Conservation (phyloP, 2,888 invertebrate species). For the Leucania comma region DNA sequence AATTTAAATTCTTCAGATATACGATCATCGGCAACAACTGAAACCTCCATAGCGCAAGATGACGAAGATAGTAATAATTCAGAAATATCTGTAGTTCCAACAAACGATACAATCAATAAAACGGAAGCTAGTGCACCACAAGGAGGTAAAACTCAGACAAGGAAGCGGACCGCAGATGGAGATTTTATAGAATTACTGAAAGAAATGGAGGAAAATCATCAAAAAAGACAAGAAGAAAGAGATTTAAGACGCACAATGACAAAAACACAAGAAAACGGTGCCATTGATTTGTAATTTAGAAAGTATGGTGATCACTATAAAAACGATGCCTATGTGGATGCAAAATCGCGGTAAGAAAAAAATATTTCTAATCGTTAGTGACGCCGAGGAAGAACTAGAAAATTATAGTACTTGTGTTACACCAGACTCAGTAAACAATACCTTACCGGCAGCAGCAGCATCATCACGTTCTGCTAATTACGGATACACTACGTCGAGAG, state of each 20-base stretch:
- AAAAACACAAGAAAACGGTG: constrained; percentile 36
- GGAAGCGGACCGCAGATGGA: constrained; percentile 36
- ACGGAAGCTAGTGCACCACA: constrained; percentile 31
- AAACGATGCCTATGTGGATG: constrained; percentile 39
- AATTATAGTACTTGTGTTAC: constrained; percentile 42
- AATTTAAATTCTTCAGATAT: constrained; percentile 30
- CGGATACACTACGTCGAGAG: constrained; percentile 36
- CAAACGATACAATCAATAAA: constrained; percentile 37
- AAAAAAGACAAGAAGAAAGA: constrained; percentile 38
- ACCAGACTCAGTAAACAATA: constrained; percentile 36
- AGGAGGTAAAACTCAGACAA: constrained; percentile 37
- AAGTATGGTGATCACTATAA: constrained; percentile 33
- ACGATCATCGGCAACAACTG: constrained; percentile 17
- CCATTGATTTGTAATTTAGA: constrained; percentile 39
- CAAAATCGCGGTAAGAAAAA: constrained; percentile 43
- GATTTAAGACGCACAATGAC: constrained; percentile 27
- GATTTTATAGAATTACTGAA: constrained; percentile 41
- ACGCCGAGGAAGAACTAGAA: constrained; percentile 44
- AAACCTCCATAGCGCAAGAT: constrained; percentile 31
- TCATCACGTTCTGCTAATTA: constrained; percentile 37
- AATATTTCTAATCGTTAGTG: constrained; percentile 42
- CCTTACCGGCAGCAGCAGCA: constrained; percentile 33
- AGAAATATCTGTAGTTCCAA: constrained; percentile 33
- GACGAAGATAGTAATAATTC: constrained; percentile 40
- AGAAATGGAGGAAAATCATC: constrained; percentile 40